Conservation (phyloP, 2,888 invertebrate species). For the Rosalia funebris region DNA sequence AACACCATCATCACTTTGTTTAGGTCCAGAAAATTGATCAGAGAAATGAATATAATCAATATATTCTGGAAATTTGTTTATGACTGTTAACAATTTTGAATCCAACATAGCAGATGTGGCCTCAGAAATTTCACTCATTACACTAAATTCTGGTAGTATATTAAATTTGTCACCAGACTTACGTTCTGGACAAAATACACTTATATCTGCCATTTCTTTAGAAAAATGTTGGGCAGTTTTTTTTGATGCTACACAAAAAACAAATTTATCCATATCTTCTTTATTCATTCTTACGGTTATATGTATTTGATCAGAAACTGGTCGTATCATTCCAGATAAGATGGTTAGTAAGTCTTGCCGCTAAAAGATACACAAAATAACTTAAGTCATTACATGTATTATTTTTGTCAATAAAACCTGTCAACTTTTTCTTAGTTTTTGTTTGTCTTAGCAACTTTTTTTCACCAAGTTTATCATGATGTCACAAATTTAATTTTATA, state of each 20-base stretch:
- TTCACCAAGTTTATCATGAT: too few relatives aligned
- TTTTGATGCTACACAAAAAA: conserved; percentile 91
- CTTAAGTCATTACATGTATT: too few relatives aligned
- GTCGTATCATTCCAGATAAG: conserved; percentile 83
- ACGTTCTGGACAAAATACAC: conserved; percentile 60
- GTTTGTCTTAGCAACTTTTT: too few relatives aligned
- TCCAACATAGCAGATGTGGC: conserved; percentile 87
- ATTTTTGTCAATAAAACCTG: too few relatives aligned
- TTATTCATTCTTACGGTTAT: conserved; percentile 87
- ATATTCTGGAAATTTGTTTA: conserved; percentile 82
- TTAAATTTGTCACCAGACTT: conserved; percentile 60
- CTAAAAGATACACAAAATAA: conserved; percentile 58
- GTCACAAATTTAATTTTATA: too few relatives aligned
- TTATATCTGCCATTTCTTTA: conserved; percentile 93
- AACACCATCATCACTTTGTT: conserved; percentile 80
- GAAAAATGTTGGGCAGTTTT: conserved; percentile 84
- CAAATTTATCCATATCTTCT: conserved; percentile 93
- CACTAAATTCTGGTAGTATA: conserved; percentile 66
- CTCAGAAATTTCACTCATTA: conserved; percentile 92
- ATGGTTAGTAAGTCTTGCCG: conserved; percentile 94
- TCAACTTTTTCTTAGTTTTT: too few relatives aligned
- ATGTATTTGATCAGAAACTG: conserved; percentile 87
- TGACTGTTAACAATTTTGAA: conserved; percentile 77
- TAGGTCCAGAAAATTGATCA: conserved; percentile 93
- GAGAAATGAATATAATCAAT: conserved; percentile 98